These are phyloP conservation scores for Liposcelis brunnea DNA, from an alignment of 2,888 invertebrate genomes.

Conservation along the genomic window DNA sequence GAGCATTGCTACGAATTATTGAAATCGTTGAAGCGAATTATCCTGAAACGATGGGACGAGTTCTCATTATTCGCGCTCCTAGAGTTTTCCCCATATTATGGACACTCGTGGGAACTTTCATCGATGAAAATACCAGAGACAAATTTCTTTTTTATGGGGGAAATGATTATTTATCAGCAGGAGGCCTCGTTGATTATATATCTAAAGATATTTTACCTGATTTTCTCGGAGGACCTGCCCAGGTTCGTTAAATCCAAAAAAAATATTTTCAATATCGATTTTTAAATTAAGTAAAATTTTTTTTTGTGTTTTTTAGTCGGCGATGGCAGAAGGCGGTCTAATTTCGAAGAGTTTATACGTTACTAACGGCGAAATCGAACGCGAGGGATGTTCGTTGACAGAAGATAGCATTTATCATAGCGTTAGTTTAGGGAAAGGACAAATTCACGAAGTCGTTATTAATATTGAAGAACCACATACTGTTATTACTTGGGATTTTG, in stretches of 20 bases:
- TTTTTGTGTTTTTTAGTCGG: constrained; percentile 37
- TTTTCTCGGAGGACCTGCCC: constrained; percentile 79
- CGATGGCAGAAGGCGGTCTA: constrained; percentile 70
- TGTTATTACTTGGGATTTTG: constrained; percentile 93
- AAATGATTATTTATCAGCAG: constrained; percentile 64
- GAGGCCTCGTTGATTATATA: constrained; percentile 72
- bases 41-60: constrained; percentile 85
- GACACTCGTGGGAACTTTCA: constrained; percentile 89
- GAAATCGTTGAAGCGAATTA: constrained; percentile 83
- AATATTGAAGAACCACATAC: constrained; percentile 67
- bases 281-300: constrained; percentile 7
- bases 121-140: constrained; percentile 80
- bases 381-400: constrained; percentile 29
- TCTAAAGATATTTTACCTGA: constrained; percentile 73
- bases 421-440: constrained; percentile 44
- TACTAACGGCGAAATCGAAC: constrained; percentile 34
- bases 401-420: constrained; percentile 57
- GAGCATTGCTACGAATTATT: constrained; percentile 7
- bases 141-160: constrained; percentile 87
- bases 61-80: constrained; percentile 80
- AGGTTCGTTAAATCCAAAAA: constrained; percentile 36
- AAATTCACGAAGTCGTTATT: constrained; percentile 37
- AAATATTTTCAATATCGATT: too few relatives aligned
- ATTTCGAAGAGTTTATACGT: constrained; percentile 77
- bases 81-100: constrained; percentile 88